A percentile compares a stretch with the other conserved stretches of the same genome.
phyloP scores from a whole-genome alignment of 2,113 vertebrate genomes.

The Xiphias gladius region DNA sequence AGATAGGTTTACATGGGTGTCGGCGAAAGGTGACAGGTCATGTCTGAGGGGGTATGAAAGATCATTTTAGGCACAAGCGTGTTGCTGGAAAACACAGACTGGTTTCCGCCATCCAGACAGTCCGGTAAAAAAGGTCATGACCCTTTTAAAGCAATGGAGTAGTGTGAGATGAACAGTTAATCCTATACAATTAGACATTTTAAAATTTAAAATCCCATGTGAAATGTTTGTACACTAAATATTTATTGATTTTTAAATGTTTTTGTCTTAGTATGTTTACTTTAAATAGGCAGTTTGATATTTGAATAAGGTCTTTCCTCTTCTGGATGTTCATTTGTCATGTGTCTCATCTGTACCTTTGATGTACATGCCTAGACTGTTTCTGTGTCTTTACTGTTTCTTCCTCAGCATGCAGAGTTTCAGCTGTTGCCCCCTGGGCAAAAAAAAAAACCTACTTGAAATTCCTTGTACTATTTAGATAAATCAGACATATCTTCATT shows the following conservation, averaged over 20 bases:
- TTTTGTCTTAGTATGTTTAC: not conserved
- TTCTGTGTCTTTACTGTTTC: slow-evolving; percentile 2
- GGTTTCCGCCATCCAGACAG: not conserved
- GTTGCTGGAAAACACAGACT: not conserved
- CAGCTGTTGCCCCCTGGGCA: slow-evolving; percentile 45
- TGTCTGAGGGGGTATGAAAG: not conserved
- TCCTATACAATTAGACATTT: not conserved
- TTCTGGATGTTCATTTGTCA: slow-evolving; percentile 3
- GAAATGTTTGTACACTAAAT: not conserved
- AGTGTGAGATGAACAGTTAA: not conserved
- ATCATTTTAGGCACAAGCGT: not conserved
- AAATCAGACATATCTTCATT: slow-evolving; percentile 49
- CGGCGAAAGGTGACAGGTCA: not conserved
- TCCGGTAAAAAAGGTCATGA: slow-evolving; percentile 3
- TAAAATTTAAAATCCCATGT: not conserved
- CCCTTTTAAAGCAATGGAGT: slow-evolving; percentile 1
- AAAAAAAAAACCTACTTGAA: not conserved
- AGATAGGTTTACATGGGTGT: not conserved
- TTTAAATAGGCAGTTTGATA: not conserved
- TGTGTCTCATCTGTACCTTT: slow-evolving; percentile 39
- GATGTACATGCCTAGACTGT: slow-evolving; percentile 5
- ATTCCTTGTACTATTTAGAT: slow-evolving; percentile 44
- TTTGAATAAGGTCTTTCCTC: slow-evolving; percentile 5
- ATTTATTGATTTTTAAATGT: not conserved
- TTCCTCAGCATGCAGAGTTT: slow-evolving; percentile 3